Evolutionary conservation across 1,140 invertebrate genomes (phyloP), one percentile per base, ranked within the genome.

Genomic region (Sitodiplosis mosellana): DNA sequence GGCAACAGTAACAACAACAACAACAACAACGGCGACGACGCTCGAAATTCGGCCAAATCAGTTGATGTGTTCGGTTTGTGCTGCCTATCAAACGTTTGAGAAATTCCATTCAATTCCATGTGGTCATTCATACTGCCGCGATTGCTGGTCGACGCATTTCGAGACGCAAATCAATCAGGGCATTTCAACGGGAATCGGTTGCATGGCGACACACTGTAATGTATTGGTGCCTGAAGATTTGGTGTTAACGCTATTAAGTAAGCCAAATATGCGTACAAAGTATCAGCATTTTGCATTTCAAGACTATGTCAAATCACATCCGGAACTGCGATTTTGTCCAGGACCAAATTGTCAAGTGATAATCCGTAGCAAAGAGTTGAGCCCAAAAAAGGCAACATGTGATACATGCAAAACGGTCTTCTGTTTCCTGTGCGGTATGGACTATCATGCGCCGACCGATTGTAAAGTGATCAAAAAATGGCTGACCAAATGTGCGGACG

Each of bases 401-500:
- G 65, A 63, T 47, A 67, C 64, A 27, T 74, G 73, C 57, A 66
- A 69, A 54, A 61, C 68, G 41, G 58, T 69, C 40, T 73, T 69
- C 53, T 79, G 83, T 71, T 92, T 86, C 58, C 81, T 80, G 52
- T 99, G 95, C 70, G 91, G 93, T 45, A 83, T 81, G 56, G 87
- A 94, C 56, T 99, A 99, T 67, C 95, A 99, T 68, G 92, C 94
- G 37, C 96, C 95, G 19, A 95, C 94, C 12, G 90, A 95, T 66
- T 99, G 96, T 69, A 73, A 78, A 53, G 88, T 88, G 2, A 97
- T 99, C 51, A 90, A 89, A 64, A 87, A 88, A 56, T 99, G 96
- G 96, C 69, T 97, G 20, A 95, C 90, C 8, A 99, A 99, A 70
- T 99, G 94, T 74, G 93, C 89, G 37, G 95, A 99, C 70, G 95